A percentile compares a stretch with the other conserved stretches of the same genome.
Evolutionary conservation across 2,113 vertebrate genomes (phyloP).

Genomic region (Gasterosteus nipponicus): DNA sequence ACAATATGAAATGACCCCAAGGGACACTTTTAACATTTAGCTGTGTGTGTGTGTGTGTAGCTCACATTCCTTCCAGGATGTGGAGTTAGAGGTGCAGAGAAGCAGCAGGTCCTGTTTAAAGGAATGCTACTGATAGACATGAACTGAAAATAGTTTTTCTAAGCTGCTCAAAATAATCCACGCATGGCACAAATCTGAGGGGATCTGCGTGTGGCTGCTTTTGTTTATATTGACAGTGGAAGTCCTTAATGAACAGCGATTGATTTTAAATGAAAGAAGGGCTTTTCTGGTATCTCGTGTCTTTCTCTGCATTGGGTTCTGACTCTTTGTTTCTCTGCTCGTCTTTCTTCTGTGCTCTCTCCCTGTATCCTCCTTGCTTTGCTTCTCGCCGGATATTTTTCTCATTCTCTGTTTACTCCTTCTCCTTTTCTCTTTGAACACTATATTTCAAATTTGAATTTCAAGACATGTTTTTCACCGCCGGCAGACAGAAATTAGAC

Average conservation of each 20-base stretch:
- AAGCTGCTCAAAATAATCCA: constrained; percentile 23
- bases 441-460: constrained; percentile 34
- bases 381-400: constrained; percentile 15
- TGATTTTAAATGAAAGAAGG: constrained; percentile 30
- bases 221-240: constrained; percentile 20
- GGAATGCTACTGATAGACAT: constrained; percentile 8
- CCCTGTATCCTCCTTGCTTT: constrained; percentile 5
- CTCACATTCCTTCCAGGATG: constrained; percentile 57
- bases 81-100: constrained; percentile 34
- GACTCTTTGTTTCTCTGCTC: neutral
- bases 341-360: constrained; percentile 3
- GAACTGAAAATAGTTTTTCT: constrained; percentile 7
- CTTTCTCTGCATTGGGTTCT: neutral
- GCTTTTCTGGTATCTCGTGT: constrained; percentile 14
- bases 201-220: neutral
- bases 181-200: constrained; percentile 4
- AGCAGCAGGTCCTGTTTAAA: constrained; percentile 16
- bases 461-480: constrained; percentile 42
- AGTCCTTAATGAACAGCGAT: constrained; percentile 25
- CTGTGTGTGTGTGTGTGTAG: constrained; percentile 30
- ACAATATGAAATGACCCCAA: constrained; percentile 53
- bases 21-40: constrained; percentile 55
- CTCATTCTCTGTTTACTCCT: neutral
- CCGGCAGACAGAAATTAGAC: constrained; percentile 22
- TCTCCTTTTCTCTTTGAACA: neutral